Evolutionary conservation across 2,113 vertebrate genomes (phyloP).

Genomic region (Blennius ocellaris): DNA sequence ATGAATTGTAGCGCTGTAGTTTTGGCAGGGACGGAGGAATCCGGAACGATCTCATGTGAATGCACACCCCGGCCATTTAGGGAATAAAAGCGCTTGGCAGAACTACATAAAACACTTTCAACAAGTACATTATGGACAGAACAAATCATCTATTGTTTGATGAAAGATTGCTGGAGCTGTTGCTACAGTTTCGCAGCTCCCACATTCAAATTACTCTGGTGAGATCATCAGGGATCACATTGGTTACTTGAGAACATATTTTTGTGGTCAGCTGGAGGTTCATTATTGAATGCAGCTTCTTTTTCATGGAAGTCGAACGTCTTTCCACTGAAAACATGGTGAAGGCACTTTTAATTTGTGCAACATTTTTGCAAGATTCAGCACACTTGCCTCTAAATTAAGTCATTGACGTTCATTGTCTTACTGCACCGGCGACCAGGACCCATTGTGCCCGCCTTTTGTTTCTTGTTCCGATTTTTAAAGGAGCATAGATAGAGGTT

Average conservation of each 20-base stretch:
- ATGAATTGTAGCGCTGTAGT: conserved; percentile 1
- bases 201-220: neutral
- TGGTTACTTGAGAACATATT: conserved; percentile 9
- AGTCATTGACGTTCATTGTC: conserved; percentile 27
- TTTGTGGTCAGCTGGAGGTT: neutral
- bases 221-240: conserved; percentile 2
- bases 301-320: neutral
- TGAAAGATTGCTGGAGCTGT: conserved; percentile 10
- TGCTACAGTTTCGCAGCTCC: conserved; percentile 2
- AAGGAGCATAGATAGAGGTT: too few relatives aligned
- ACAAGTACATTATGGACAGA: conserved; percentile 42
- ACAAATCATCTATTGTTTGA: conserved; percentile 50
- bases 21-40: conserved; percentile 24
- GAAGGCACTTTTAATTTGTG: conserved; percentile 2
- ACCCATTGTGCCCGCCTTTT: conserved; percentile 29
- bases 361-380: conserved; percentile 17
- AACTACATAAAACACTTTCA: conserved; percentile 38
- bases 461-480: neutral
- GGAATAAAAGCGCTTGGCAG: conserved; percentile 19
- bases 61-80: conserved; percentile 43
- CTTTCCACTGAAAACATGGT: neutral
- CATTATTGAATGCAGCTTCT: neutral
- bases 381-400: conserved; percentile 8
- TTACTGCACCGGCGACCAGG: conserved; percentile 9
- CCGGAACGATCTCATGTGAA: conserved; percentile 25